Evolutionary conservation across 2,888 invertebrate species (phyloP).

Genomic region (Nomada ruficornis): DNA sequence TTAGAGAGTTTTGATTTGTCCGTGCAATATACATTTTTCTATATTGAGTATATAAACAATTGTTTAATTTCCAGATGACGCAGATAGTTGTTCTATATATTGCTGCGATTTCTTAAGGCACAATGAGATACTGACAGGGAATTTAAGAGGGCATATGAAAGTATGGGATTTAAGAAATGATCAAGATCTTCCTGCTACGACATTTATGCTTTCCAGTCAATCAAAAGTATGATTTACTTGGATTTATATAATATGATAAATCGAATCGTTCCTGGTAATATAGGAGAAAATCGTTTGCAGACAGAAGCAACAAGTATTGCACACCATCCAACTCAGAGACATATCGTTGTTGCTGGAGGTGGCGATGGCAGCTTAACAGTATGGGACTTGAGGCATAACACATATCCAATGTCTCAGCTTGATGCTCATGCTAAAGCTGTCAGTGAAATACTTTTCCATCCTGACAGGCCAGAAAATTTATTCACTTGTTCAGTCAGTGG

Average conservation of each 20-base stretch:
- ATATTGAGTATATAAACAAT: background rate
- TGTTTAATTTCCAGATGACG: constrained; percentile 86
- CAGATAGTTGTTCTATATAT: constrained; percentile 93
- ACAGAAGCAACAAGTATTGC: constrained; percentile 91
- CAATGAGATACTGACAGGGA: constrained; percentile 92
- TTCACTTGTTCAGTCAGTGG: constrained; percentile 93
- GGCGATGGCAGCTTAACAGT: constrained; percentile 94
- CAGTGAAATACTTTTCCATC: constrained; percentile 95
- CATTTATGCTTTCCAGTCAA: constrained; percentile 91
- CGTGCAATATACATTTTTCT: background rate
- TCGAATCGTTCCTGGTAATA: too few species aligned
- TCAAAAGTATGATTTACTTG: constrained; percentile 74
- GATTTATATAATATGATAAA: background rate
- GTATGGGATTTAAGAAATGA: constrained; percentile 92
- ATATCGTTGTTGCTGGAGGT: constrained; percentile 93
- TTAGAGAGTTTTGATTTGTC: constrained; percentile 13
- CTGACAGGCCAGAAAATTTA: constrained; percentile 92
- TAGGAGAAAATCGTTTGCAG: constrained; percentile 79
- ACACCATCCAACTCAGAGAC: constrained; percentile 94
- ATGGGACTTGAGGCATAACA: constrained; percentile 95
- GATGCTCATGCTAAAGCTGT: constrained; percentile 91
- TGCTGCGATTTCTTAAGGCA: constrained; percentile 91
- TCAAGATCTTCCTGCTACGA: constrained; percentile 87
- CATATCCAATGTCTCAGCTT: constrained; percentile 92
- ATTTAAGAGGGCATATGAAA: constrained; percentile 95